Percentiles rank a stretch among this genome's conserved stretches.
Conservation (phyloP, 2,797 vertebrate species). For the Cirrhinus molitorella region DNA sequence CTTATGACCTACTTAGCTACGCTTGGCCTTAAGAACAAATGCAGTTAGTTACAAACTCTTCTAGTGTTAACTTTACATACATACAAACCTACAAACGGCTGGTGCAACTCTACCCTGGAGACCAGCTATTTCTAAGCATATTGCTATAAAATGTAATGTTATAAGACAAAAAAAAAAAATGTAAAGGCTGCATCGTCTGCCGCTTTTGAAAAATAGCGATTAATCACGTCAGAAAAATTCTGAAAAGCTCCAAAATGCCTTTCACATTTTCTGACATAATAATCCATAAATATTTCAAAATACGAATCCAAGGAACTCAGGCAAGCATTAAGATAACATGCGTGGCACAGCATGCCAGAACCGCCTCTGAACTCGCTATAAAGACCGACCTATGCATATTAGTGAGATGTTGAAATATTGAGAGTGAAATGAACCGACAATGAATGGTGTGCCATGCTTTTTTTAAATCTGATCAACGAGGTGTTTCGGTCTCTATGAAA, state of each 20-base stretch:
- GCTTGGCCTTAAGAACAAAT: neutral
- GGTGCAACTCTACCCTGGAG: neutral
- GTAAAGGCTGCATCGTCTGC: neutral
- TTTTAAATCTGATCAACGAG: conserved; percentile 53
- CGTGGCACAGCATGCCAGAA: conserved; percentile 49
- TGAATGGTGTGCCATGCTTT: conserved; percentile 54
- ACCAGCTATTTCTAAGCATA: neutral
- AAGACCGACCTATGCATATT: conserved; percentile 61
- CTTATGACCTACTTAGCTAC: neutral
- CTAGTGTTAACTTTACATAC: neutral
- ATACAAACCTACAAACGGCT: neutral
- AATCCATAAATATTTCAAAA: conserved; percentile 36
- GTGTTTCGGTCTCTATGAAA: conserved; percentile 63
- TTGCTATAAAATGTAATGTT: neutral
- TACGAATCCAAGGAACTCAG: conserved; percentile 27
- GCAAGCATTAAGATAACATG: conserved; percentile 40
- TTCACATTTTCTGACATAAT: conserved; percentile 43
- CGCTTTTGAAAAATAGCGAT: conserved; percentile 1
- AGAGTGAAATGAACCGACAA: conserved; percentile 69
- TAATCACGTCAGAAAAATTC: conserved; percentile 23
- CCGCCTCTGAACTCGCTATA: conserved; percentile 61
- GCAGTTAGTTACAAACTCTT: neutral
- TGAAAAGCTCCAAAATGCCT: conserved; percentile 40
- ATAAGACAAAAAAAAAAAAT: conserved; percentile 9
- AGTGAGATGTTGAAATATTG: conserved; percentile 70